These are phyloP conservation scores for Cassiopea xamachana DNA, from an alignment of 30 jellyfish, hydroid and myxozoan genomes.

Conservation along the genomic window DNA sequence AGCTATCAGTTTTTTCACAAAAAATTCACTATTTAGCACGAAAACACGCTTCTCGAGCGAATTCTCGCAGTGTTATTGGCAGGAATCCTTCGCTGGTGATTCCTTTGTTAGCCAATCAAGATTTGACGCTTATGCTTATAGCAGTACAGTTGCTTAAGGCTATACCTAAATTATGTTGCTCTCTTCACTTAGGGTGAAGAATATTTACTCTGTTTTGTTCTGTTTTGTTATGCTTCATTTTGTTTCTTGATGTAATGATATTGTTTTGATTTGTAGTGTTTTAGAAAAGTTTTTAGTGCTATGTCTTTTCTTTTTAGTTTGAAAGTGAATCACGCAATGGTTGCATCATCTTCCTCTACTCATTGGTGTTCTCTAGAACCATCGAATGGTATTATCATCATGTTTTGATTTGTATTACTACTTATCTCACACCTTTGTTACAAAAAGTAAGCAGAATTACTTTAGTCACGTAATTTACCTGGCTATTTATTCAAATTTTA, in stretches of 20 bases:
- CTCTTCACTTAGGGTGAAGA: background rate
- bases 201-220: too few species aligned
- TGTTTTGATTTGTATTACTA: background rate
- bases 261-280: too few species aligned
- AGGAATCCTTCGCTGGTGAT: too few species aligned
- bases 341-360: slow-evolving; percentile 73
- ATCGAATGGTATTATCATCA: slow-evolving; percentile 52
- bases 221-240: too few species aligned
- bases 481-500: background rate
- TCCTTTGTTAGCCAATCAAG: too few species aligned
- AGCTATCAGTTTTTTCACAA: background rate
- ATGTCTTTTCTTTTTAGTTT: slow-evolving; percentile 55
- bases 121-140: too few species aligned
- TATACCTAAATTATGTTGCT: background rate
- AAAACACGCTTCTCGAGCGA: too few species aligned
- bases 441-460: background rate
- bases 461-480: too few species aligned
- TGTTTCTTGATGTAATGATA: too few species aligned
- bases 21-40: background rate
- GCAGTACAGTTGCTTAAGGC: background rate
- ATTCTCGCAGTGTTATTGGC: too few species aligned
- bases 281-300: too few species aligned
- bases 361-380: slow-evolving; percentile 72
- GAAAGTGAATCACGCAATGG: slow-evolving; percentile 69
- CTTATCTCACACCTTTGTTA: background rate